phyloP scores from a whole-genome alignment of 2,888 invertebrate species.

The Eulithis testata region DNA sequence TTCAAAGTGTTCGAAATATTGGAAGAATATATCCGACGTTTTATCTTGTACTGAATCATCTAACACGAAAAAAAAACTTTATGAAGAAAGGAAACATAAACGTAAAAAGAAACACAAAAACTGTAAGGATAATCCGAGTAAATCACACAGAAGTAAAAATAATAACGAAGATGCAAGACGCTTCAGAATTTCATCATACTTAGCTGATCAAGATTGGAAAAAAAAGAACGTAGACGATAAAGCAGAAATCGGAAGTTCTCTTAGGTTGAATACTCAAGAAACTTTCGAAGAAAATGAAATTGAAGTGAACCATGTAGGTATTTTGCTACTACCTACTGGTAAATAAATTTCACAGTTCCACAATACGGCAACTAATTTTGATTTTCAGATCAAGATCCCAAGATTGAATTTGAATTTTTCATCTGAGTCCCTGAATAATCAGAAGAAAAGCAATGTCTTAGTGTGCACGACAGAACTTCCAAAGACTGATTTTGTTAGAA shows the following conservation, averaged over 20 bases:
- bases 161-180: conserved; percentile 16
- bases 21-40: conserved; percentile 44
- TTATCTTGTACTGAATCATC: conserved; percentile 30
- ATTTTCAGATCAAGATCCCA: conserved; percentile 38
- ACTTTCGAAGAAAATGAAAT: conserved; percentile 14
- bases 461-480: neutral
- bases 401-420: conserved; percentile 31
- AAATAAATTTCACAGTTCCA: too few relatives aligned
- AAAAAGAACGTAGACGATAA: conserved; percentile 20
- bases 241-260: conserved; percentile 1
- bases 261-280: neutral
- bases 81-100: conserved; percentile 52
- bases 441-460: conserved; percentile 4
- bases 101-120: conserved; percentile 44
- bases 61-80: conserved; percentile 30
- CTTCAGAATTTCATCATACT: conserved; percentile 32
- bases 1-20: conserved; percentile 38
- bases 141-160: neutral
- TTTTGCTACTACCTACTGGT: neutral
- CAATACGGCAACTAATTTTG: too few relatives aligned
- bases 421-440: conserved; percentile 15
- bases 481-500: conserved; percentile 2
- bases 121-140: conserved; percentile 4
- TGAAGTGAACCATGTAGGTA: conserved; percentile 33
- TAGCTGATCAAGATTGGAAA: conserved; percentile 41